phyloP scores from a whole-genome alignment of 2,113 vertebrate species.

The Aptenodytes patagonicus region DNA sequence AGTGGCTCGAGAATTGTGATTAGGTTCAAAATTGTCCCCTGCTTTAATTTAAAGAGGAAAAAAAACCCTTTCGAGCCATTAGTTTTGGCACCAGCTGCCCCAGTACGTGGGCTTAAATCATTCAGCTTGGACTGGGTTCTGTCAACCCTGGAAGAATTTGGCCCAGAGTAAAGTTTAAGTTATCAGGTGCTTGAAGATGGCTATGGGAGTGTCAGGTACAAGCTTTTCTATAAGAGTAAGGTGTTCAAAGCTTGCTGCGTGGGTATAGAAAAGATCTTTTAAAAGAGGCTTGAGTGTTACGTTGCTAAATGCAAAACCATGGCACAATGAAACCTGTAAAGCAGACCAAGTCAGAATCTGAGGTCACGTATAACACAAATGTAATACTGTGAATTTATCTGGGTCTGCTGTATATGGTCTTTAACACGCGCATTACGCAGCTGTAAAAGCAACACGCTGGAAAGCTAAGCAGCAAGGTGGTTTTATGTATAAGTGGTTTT shows the following conservation, averaged over 20 bases:
- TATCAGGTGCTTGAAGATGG: background rate
- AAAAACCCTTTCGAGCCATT: background rate
- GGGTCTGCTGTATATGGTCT: background rate
- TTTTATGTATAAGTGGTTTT: background rate
- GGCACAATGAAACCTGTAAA: background rate
- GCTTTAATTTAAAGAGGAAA: background rate
- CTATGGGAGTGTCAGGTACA: background rate
- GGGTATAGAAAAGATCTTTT: background rate
- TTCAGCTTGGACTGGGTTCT: background rate
- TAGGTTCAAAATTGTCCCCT: background rate
- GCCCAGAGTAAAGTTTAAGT: background rate
- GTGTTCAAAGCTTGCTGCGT: background rate
- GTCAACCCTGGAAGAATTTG: background rate
- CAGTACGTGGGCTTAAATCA: background rate
- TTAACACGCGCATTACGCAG: accelerated
- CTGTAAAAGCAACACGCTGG: background rate
- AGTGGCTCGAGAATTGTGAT: background rate
- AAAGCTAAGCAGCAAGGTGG: background rate
- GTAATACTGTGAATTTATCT: background rate
- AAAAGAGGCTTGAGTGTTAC: background rate
- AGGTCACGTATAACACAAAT: background rate
- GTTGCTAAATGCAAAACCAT: background rate
- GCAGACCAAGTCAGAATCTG: background rate
- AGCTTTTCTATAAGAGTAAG: background rate
- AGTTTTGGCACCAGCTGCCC: background rate